A percentile compares a stretch with the other conserved stretches of the same genome.
These are phyloP conservation scores for Mormyrus hasselquistii DNA, from an alignment of 2,797 vertebrate genomes.

Conservation along the genomic window DNA sequence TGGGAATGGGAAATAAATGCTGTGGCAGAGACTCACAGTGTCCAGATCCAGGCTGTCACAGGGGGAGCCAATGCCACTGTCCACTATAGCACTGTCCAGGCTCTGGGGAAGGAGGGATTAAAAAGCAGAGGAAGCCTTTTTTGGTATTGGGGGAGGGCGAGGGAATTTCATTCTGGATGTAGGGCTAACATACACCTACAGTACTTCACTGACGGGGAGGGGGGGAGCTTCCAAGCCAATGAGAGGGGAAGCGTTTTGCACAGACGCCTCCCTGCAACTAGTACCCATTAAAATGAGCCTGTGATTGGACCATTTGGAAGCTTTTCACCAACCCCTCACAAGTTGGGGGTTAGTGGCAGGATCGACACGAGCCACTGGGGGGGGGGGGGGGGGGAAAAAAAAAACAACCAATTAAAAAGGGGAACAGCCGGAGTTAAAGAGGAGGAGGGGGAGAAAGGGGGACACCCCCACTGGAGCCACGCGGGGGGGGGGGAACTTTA, in stretches of 20 bases:
- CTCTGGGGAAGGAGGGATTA: slow-evolving; percentile 50
- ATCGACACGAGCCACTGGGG: not conserved
- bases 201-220: not conserved
- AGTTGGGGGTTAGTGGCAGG: not conserved
- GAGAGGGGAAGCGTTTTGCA: not conserved
- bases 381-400: too few relatives aligned
- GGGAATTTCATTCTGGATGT: not conserved
- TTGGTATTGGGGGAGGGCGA: not conserved
- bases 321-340: not conserved
- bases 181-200: not conserved
- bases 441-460: too few relatives aligned
- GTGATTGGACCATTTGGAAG: not conserved
- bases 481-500: too few relatives aligned
- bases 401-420: too few relatives aligned
- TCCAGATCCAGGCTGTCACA: slow-evolving; percentile 53
- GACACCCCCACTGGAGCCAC: too few relatives aligned
- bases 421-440: too few relatives aligned
- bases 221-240: not conserved
- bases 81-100: slow-evolving; percentile 77
- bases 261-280: not conserved
- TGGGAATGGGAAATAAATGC: too few relatives aligned
- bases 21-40: slow-evolving; percentile 50
- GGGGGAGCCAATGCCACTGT: slow-evolving; percentile 60
- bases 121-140: not conserved
- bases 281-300: not conserved